Evolutionary conservation across 2,113 vertebrate genomes (phyloP), one percentile per base, ranked within the genome.

Genomic region (Cyanocitta stelleri): DNA sequence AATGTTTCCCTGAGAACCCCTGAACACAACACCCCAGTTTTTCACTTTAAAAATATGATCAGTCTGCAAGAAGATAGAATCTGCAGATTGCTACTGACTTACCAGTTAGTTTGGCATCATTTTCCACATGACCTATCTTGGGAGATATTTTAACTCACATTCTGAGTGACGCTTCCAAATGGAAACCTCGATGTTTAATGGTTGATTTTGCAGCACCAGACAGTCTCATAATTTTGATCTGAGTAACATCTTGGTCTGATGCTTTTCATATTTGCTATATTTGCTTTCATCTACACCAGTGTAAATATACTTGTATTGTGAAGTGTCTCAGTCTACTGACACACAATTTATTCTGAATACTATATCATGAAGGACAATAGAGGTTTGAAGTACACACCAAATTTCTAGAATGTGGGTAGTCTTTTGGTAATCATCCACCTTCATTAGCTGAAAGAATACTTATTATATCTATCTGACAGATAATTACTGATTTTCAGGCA

Each of bases 1-100:
- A 97, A 95, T 29, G 52, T 87, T 96, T 95, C 67, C 63, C 35
- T 90, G 75, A 96, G 95, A 96, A 93, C 91, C 95, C 92, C 87
- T 91, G 94, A 95, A 95, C 92, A 96, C 93, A 94, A 95, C 87
- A 91, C 92, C 90, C 94, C 85, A 94, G 87, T 91, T 97, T 96
- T 96, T 90, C 68, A 56, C 79, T 94, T 95, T 74, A 94, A 95
- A 96, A 96, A 96, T 96, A 94, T 2, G 24, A 91, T 88, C 74
- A 83, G 59, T 69, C 87, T 94, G 79, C 79, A 93, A 85, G 59
- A 44, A 79, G 55, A 71, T n/a, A 86, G 67, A 91, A 83, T 89
- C 55, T 63, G 82, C 90, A 90, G 85, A 90, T 74, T 86, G 82
- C 82, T 83, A 80, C 74, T 69, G 67, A 82, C 58, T 95, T 91